Evolutionary conservation across 2,888 invertebrate genomes (phyloP).

Genomic region (Drosophila ezoana): DNA sequence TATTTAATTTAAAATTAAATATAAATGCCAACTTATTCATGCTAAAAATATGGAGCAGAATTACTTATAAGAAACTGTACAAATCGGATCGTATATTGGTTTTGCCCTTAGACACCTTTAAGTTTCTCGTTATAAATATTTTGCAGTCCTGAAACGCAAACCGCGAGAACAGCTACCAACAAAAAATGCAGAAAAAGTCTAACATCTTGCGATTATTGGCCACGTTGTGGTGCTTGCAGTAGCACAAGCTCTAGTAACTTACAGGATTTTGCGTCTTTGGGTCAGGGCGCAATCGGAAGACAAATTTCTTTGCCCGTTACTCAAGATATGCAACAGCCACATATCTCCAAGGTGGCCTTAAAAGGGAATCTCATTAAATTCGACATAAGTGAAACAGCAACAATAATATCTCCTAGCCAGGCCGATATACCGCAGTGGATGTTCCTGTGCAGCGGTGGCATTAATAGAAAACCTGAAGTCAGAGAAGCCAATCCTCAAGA

Average conservation of each 20-base stretch:
- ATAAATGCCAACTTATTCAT: conserved; percentile 6
- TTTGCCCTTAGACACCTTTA: conserved; percentile 7
- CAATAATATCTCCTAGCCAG: neutral
- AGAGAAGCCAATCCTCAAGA: neutral
- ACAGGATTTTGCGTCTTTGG: conserved; percentile 23
- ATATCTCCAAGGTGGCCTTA: conserved; percentile 69
- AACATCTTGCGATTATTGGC: conserved; percentile 88
- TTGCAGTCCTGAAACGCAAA: conserved; percentile 35
- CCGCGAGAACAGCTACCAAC: conserved; percentile 18
- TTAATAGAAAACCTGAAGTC: conserved; percentile 14
- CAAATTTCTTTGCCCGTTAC: conserved; percentile 20
- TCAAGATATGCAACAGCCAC: conserved; percentile 29
- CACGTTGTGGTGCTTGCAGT: conserved; percentile 83
- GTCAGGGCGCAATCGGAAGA: conserved; percentile 9
- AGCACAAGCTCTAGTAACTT: conserved; percentile 20
- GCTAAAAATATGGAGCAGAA: neutral
- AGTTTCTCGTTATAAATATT: conserved; percentile 11
- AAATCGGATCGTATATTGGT: neutral
- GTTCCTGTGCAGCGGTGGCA: conserved; percentile 73
- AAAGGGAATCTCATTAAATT: conserved; percentile 59
- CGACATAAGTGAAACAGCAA: conserved; percentile 27
- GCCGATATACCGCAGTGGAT: conserved; percentile 66
- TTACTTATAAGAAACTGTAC: neutral
- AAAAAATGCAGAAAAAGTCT: conserved; percentile 55
- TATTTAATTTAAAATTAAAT: neutral